A percentile compares a stretch with the other conserved stretches of the same genome.
Evolutionary conservation across 2,113 vertebrate species (phyloP).

Genomic region (Scomber scombrus): DNA sequence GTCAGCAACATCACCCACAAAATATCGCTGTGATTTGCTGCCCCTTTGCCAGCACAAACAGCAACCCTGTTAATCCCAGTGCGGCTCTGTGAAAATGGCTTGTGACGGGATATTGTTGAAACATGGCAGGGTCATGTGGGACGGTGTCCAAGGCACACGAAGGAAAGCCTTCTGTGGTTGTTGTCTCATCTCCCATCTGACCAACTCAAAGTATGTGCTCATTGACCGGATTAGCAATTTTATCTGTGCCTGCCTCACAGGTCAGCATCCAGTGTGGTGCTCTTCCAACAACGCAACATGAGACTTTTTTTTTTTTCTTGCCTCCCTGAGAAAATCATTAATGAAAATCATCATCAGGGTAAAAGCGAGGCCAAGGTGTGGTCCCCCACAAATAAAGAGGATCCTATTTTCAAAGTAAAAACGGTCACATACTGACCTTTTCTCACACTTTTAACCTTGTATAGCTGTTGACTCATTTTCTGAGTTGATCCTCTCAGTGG

Average conservation of each 20-base stretch:
- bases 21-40: constrained; percentile 75
- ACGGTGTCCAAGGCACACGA: constrained; percentile 32
- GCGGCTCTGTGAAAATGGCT: constrained; percentile 69
- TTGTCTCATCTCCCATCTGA: constrained; percentile 39
- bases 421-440: constrained; percentile 28
- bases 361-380: constrained; percentile 1
- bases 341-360: constrained; percentile 3
- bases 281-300: neutral
- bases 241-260: constrained; percentile 23
- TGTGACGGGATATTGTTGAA: constrained; percentile 69
- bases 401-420: constrained; percentile 11
- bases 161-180: constrained; percentile 38
- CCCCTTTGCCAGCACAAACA: constrained; percentile 79
- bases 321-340: constrained; percentile 44
- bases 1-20: constrained; percentile 75
- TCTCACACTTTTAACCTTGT: constrained; percentile 34
- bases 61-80: constrained; percentile 77
- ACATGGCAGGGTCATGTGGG: constrained; percentile 67
- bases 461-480: constrained; percentile 38
- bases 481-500: constrained; percentile 48
- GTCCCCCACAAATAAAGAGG: neutral
- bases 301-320: neutral
- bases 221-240: constrained; percentile 20
- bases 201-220: constrained; percentile 29
- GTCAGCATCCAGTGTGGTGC: constrained; percentile 3